Evolutionary conservation across 2,888 invertebrate species (phyloP).

Genomic region (Gibbula magus): DNA sequence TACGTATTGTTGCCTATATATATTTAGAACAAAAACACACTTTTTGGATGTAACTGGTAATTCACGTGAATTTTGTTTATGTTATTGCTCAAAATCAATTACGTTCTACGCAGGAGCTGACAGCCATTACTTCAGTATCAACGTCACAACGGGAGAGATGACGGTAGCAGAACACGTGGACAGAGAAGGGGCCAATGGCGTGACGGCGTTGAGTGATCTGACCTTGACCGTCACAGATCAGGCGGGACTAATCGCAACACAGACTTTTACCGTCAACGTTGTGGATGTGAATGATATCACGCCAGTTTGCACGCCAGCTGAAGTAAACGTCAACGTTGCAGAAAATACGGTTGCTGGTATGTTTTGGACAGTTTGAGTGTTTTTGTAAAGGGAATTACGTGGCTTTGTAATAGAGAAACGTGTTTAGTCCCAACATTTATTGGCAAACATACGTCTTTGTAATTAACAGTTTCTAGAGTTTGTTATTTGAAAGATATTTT

Average conservation of each 20-base stretch:
- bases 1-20: no score
- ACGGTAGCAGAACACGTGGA: not conserved
- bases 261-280: not conserved
- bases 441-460: no score
- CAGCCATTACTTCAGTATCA: not conserved
- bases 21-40: no score
- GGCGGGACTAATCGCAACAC: not conserved
- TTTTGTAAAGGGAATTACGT: no score
- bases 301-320: not conserved
- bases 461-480: no score
- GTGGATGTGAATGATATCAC: not conserved
- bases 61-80: no score
- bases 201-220: not conserved
- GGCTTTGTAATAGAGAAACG: no score
- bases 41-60: no score
- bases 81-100: no score
- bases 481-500: no score
- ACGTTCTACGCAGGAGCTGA: not conserved
- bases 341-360: not conserved
- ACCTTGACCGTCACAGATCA: not conserved
- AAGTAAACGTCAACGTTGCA: not conserved
- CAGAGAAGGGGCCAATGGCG: not conserved
- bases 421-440: no score
- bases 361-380: not conserved
- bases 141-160: not conserved